Evolutionary conservation across 1,140 invertebrate genomes (phyloP).

Genomic region (Thaumetopoea pityocampa): DNA sequence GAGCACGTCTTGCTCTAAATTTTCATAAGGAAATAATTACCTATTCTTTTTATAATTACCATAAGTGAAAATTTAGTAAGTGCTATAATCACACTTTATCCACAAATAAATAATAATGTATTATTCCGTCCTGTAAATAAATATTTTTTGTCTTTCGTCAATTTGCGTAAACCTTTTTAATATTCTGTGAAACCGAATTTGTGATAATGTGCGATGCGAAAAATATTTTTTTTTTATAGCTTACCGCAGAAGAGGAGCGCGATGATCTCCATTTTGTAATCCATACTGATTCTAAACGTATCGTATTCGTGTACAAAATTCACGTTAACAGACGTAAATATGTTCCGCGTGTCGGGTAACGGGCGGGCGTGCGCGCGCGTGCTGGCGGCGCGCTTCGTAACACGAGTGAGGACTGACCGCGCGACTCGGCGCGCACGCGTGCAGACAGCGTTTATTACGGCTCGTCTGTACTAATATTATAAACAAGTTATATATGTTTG

Average conservation of each 20-base stretch:
- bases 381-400: conserved; percentile 53
- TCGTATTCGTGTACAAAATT: conserved; percentile 12
- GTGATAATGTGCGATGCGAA: too few species aligned
- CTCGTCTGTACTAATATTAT: conserved; percentile 1
- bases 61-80: too few species aligned
- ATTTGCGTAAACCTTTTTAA: too few species aligned
- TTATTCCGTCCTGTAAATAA: too few species aligned
- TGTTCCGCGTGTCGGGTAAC: conserved; percentile 32
- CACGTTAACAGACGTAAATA: conserved; percentile 31
- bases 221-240: conserved; percentile 5
- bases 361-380: conserved; percentile 36
- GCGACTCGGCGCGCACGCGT: conserved; percentile 1
- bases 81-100: too few species aligned
- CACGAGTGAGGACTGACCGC: conserved; percentile 45
- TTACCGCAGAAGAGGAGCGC: conserved; percentile 57
- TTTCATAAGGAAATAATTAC: too few species aligned
- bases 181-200: too few species aligned
- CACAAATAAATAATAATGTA: too few species aligned
- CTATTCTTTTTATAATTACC: too few species aligned
- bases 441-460: conserved; percentile 12
- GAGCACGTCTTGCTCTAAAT: too few species aligned
- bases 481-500: too few species aligned
- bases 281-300: conserved; percentile 19
- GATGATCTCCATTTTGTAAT: conserved; percentile 34
- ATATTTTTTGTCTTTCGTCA: too few species aligned